These are phyloP conservation scores for Sarcophaga carnaria DNA, from an alignment of 2,888 invertebrate species.

Conservation along the genomic window DNA sequence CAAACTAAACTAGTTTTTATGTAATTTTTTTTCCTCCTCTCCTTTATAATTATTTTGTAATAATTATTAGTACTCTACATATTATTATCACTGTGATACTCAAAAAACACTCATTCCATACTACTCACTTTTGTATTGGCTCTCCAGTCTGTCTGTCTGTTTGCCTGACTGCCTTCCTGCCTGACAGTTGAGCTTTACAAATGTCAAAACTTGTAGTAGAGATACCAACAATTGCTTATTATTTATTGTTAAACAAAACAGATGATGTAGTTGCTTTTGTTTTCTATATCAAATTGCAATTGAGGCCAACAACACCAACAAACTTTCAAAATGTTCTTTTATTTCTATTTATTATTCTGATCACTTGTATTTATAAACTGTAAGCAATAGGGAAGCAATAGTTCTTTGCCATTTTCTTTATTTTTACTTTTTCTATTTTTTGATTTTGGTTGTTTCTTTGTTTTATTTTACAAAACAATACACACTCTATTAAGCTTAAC, in stretches of 20 bases:
- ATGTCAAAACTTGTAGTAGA: background rate
- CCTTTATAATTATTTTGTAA: constrained; percentile 35
- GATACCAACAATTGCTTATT: background rate
- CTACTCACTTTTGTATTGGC: constrained; percentile 34
- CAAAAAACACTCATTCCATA: background rate
- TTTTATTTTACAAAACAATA: constrained; percentile 42
- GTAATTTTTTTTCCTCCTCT: constrained; percentile 45
- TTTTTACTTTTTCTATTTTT: too few species aligned
- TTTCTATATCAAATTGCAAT: constrained; percentile 6
- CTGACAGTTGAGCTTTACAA: background rate
- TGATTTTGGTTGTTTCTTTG: constrained; percentile 25
- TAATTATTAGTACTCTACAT: constrained; percentile 11
- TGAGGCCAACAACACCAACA: background rate
- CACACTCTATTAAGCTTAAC: constrained; percentile 30
- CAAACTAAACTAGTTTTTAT: constrained; percentile 56
- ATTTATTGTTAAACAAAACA: constrained; percentile 27
- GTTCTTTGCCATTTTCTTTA: background rate
- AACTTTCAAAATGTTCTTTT: constrained; percentile 11
- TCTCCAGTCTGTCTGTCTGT: background rate
- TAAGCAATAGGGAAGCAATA: constrained; percentile 5
- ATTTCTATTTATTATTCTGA: background rate
- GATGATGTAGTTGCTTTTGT: background rate
- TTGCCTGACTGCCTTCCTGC: background rate
- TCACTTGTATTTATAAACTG: background rate
- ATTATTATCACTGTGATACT: too few species aligned